Conservation (phyloP, 2,113 vertebrate genomes). For the Cygnus buccinator region DNA sequence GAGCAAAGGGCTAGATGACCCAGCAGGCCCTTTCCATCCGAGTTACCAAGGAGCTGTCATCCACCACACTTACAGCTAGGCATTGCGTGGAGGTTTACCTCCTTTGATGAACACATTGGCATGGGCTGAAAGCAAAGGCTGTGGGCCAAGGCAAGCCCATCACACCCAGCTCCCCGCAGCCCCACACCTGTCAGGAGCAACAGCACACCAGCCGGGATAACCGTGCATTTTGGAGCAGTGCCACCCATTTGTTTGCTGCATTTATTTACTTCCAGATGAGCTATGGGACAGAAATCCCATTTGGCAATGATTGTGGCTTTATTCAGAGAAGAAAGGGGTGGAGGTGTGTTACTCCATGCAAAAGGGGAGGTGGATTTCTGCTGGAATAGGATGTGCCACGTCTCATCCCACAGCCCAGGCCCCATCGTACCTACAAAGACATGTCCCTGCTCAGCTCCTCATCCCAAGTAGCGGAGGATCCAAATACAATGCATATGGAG, state of each 20-base stretch:
- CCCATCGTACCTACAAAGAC: neutral
- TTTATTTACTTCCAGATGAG: conserved; percentile 29
- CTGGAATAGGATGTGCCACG: neutral
- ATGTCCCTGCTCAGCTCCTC: neutral
- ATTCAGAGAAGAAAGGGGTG: neutral
- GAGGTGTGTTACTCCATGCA: neutral
- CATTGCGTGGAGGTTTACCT: neutral
- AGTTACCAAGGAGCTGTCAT: neutral
- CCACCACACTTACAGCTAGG: neutral
- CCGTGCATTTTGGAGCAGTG: neutral
- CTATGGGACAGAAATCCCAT: neutral
- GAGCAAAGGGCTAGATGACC: neutral
- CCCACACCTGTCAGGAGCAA: neutral
- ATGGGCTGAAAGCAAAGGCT: neutral
- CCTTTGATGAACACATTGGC: neutral
- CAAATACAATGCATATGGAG: neutral
- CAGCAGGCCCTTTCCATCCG: neutral
- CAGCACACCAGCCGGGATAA: neutral
- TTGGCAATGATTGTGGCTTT: neutral
- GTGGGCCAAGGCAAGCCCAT: neutral
- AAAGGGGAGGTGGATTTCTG: neutral
- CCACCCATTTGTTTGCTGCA: neutral
- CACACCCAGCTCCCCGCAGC: neutral
- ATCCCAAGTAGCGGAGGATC: neutral
- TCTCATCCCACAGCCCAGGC: neutral